Percentiles rank a stretch among this genome's conserved stretches.
Conservation (phyloP, 2,888 invertebrate genomes). For the Brachyptera putata region DNA sequence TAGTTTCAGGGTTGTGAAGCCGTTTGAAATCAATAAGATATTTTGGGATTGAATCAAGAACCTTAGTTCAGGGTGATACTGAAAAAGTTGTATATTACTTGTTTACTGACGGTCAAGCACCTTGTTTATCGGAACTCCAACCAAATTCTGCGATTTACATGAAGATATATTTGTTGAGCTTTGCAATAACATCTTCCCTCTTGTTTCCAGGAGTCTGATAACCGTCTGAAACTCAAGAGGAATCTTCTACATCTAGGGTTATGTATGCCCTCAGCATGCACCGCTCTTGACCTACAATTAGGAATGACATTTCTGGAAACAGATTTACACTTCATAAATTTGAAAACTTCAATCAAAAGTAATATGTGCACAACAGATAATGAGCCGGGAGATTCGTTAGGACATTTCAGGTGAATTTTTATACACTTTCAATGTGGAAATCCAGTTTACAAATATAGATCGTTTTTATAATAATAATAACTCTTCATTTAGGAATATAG, state of each 20-base stretch:
- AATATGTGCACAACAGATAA: background rate
- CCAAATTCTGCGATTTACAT: too few relatives aligned
- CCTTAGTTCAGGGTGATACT: too few relatives aligned
- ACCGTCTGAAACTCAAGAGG: background rate
- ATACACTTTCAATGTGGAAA: background rate
- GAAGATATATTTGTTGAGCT: too few relatives aligned
- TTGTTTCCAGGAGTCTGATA: background rate
- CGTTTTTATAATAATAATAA: too few relatives aligned
- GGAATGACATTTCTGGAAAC: background rate
- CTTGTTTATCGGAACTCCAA: too few relatives aligned
- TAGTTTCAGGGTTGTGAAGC: too few relatives aligned
- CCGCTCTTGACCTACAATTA: background rate
- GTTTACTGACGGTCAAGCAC: too few relatives aligned
- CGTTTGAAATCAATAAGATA: too few relatives aligned
- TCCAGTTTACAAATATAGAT: background rate
- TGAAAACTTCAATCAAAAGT: background rate
- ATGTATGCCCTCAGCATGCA: constrained; percentile 1
- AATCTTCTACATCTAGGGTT: background rate
- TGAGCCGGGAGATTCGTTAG: background rate
- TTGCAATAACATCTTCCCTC: background rate
- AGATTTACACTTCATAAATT: background rate
- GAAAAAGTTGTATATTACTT: too few relatives aligned
- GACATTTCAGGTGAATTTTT: background rate
- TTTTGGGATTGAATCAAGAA: too few relatives aligned
- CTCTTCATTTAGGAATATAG: too few relatives aligned